Percentiles rank a stretch among this genome's conserved stretches.
Evolutionary conservation across 2,797 vertebrate genomes (phyloP).

Genomic region (Limnodromus scolopaceus): DNA sequence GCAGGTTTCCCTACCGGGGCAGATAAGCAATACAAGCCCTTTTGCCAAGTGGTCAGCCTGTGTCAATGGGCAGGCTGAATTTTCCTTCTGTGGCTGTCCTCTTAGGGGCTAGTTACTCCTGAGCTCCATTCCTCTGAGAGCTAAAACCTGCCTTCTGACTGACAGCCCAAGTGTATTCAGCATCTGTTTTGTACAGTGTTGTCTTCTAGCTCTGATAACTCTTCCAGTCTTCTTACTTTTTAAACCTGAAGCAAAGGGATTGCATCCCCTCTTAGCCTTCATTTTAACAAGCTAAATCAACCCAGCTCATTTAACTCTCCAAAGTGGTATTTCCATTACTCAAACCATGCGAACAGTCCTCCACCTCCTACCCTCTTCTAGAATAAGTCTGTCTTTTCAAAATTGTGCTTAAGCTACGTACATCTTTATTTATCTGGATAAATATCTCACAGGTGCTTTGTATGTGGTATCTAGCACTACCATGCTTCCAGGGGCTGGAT

Average conservation of each 20-base stretch:
- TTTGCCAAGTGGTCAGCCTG: not conserved
- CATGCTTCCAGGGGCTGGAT: not conserved
- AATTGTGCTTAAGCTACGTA: not conserved
- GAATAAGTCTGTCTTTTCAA: not conserved
- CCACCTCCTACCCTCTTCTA: not conserved
- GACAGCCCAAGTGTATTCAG: not conserved
- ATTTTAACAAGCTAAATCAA: not conserved
- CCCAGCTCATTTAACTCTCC: not conserved
- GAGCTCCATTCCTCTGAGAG: not conserved
- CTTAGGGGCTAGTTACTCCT: not conserved
- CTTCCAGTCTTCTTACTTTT: not conserved
- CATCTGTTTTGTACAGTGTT: rapidly evolving
- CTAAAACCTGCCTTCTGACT: not conserved
- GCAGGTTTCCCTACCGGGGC: not conserved
- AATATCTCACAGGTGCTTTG: not conserved
- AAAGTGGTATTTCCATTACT: not conserved
- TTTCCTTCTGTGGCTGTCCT: not conserved
- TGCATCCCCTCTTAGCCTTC: not conserved
- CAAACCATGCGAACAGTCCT: not conserved
- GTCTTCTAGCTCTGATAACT: not conserved
- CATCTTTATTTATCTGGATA: not conserved
- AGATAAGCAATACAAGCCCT: not conserved
- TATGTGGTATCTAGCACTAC: rapidly evolving
- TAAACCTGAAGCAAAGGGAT: not conserved
- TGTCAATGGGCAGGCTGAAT: rapidly evolving